phyloP scores from a whole-genome alignment of 2,888 invertebrate species.

The Timandra comae region DNA sequence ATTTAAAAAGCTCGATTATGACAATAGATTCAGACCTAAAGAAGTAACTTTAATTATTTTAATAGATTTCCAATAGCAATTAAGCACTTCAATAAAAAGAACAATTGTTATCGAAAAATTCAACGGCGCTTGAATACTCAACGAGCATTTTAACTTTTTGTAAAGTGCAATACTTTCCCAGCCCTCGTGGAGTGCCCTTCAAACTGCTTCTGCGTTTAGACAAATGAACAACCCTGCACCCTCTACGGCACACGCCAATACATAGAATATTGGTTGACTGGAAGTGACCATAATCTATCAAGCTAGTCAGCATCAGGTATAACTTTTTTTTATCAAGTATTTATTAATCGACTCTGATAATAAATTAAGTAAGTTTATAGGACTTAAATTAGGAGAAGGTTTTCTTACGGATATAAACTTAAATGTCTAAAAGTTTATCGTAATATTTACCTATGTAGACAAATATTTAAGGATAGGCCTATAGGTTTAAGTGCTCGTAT shows the following conservation, averaged over 20 bases:
- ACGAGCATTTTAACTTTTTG: slow-evolving; percentile 67
- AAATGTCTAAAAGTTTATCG: too few species aligned
- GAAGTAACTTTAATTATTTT: neutral
- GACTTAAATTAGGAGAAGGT: too few species aligned
- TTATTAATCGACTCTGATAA: too few species aligned
- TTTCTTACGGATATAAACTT: too few species aligned
- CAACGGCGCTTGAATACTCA: slow-evolving; percentile 37
- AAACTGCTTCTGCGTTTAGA: slow-evolving; percentile 68
- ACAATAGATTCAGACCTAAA: too few species aligned
- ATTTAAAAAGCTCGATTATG: too few species aligned
- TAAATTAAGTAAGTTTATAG: too few species aligned
- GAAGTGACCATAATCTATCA: slow-evolving; percentile 22
- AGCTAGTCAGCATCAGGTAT: too few species aligned
- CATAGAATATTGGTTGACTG: slow-evolving; percentile 20
- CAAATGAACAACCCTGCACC: slow-evolving; percentile 72
- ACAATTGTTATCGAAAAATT: slow-evolving; percentile 42
- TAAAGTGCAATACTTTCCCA: slow-evolving; percentile 76
- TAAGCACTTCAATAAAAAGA: slow-evolving; percentile 45
- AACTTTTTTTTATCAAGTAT: too few species aligned
- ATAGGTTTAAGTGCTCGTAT: too few species aligned
- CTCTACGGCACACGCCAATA: slow-evolving; percentile 56
- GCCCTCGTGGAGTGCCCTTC: slow-evolving; percentile 55
- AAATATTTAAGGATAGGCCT: too few species aligned
- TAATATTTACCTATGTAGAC: too few species aligned
- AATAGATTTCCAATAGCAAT: slow-evolving; percentile 25